Evolutionary conservation across 2,113 vertebrate species (phyloP).

Genomic region (Echinops telfairi): DNA sequence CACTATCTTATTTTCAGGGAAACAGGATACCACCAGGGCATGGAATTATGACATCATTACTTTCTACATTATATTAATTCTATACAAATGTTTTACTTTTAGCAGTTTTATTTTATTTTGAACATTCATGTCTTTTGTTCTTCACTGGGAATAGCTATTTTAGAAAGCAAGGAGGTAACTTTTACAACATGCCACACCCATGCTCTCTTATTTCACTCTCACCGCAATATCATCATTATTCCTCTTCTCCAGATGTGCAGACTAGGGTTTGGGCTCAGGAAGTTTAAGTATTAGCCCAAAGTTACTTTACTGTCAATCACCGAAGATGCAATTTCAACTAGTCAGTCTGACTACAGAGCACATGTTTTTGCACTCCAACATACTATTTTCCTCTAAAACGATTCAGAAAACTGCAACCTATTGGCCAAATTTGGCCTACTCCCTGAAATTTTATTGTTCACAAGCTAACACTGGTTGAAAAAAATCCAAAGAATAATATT

Average conservation of each 20-base stretch:
- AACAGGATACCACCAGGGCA: no score
- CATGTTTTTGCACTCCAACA: slow-evolving; percentile 23
- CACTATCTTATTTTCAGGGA: no score
- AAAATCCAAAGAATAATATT: background rate
- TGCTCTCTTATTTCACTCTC: background rate
- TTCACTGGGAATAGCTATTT: background rate
- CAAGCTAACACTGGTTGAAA: background rate
- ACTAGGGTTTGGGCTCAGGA: background rate
- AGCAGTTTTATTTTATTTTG: no score
- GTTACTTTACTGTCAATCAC: background rate
- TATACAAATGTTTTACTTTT: no score
- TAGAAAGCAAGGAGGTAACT: background rate
- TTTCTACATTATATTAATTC: no score
- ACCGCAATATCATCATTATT: background rate
- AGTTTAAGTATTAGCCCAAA: background rate
- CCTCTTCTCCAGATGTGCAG: background rate
- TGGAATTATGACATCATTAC: no score
- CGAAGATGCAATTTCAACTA: slow-evolving; percentile 5
- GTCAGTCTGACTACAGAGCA: background rate
- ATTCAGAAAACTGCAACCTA: background rate
- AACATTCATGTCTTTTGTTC: slow-evolving; percentile 1
- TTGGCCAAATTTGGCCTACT: background rate
- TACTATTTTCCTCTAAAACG: background rate
- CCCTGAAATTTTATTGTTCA: background rate
- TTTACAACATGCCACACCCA: background rate